These are phyloP conservation scores for Urocyon cinereoargenteus DNA, from an alignment of 2,797 vertebrate genomes.

Conservation along the genomic window DNA sequence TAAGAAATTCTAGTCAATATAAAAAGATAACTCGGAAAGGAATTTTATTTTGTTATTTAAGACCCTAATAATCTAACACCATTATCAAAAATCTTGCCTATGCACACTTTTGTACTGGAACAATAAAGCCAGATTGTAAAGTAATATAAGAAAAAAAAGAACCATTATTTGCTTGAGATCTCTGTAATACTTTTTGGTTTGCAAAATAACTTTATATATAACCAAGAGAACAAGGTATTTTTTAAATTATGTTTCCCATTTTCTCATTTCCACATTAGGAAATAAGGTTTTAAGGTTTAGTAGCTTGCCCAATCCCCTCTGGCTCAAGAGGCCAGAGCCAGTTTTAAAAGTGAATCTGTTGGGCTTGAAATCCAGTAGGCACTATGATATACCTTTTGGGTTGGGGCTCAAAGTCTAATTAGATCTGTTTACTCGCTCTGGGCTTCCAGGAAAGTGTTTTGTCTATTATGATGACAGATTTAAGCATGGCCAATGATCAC, in stretches of 20 bases:
- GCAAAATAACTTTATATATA: not conserved
- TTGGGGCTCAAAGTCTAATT: not conserved
- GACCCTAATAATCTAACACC: not conserved
- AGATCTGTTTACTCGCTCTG: not conserved
- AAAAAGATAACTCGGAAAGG: slow-evolving; percentile 20
- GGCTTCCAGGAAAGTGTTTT: not conserved
- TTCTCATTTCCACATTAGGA: slow-evolving; percentile 28
- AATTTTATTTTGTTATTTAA: slow-evolving; percentile 1
- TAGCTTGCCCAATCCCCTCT: not conserved
- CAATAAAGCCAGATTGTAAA: not conserved
- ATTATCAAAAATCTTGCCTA: slow-evolving; percentile 31
- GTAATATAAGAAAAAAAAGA: not conserved
- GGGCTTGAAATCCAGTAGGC: not conserved
- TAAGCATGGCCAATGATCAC: not conserved
- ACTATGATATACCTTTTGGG: not conserved
- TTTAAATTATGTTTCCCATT: slow-evolving; percentile 10
- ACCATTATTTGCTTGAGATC: not conserved
- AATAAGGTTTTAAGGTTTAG: not conserved
- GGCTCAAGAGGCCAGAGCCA: not conserved
- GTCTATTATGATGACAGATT: not conserved
- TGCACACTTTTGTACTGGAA: not conserved
- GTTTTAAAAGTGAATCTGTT: not conserved
- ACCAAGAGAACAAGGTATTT: not conserved
- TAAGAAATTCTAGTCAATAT: not conserved
- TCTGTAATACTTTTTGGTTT: not conserved